Percentiles rank a stretch among this genome's conserved stretches.
Conservation (phyloP, 2,888 invertebrate species). For the Isotomurus palustris region DNA sequence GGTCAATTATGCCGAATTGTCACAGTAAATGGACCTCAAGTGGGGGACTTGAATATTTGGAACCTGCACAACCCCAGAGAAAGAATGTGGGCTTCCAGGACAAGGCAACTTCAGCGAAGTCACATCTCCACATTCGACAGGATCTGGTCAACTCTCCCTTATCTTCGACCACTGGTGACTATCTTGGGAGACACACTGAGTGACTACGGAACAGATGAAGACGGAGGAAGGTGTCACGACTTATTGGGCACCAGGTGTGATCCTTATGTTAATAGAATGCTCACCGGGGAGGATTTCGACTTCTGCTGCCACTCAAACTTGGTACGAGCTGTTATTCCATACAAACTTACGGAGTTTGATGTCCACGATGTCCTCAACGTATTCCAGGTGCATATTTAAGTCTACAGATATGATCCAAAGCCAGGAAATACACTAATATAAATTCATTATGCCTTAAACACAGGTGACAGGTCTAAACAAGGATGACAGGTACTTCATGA, state of each 20-base stretch:
- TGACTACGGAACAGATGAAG: constrained; percentile 53
- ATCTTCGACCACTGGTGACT: constrained; percentile 54
- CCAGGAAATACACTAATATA: no score
- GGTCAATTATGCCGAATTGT: constrained; percentile 53
- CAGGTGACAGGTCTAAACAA: constrained; percentile 51
- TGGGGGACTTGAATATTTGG: constrained; percentile 55
- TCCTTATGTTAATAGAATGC: constrained; percentile 54
- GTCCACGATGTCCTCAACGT: constrained; percentile 57
- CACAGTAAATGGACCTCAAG: constrained; percentile 52
- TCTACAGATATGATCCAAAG: no score
- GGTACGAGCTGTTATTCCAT: constrained; percentile 51
- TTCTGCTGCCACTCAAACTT: constrained; percentile 54
- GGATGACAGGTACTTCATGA: constrained; percentile 55
- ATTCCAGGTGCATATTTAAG: no score
- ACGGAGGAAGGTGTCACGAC: constrained; percentile 54
- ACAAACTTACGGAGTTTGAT: constrained; percentile 52
- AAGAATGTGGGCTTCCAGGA: constrained; percentile 53
- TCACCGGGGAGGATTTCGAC: constrained; percentile 52
- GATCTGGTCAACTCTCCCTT: constrained; percentile 54
- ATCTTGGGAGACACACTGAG: constrained; percentile 53
- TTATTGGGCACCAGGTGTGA: constrained; percentile 54
- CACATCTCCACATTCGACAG: constrained; percentile 54
- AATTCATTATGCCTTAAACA: no score
- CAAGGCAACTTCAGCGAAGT: constrained; percentile 53
- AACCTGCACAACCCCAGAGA: constrained; percentile 53